Evolutionary conservation across 2,113 vertebrate species (phyloP).

Genomic region (Chauna torquata): DNA sequence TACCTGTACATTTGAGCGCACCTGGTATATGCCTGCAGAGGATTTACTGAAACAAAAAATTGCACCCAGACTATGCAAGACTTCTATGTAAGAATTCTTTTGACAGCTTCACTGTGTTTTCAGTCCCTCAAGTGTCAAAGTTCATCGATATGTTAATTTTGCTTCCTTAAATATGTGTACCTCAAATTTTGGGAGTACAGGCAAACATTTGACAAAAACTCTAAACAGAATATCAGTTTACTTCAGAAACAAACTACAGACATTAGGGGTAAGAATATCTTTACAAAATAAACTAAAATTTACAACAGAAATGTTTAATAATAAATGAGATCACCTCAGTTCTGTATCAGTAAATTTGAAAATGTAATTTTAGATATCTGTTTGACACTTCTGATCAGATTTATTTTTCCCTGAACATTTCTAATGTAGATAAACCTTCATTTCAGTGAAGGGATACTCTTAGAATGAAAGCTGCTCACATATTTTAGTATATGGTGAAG

Average conservation of each 20-base stretch:
- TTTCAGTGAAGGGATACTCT: not conserved
- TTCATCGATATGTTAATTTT: not conserved
- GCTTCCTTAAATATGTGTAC: not conserved
- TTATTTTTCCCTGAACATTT: not conserved
- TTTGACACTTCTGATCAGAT: not conserved
- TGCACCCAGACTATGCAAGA: not conserved
- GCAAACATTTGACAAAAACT: not conserved
- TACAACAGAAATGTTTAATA: not conserved
- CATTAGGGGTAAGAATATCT: not conserved
- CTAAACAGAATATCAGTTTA: not conserved
- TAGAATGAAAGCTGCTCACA: not conserved
- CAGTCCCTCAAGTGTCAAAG: not conserved
- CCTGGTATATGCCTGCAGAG: not conserved
- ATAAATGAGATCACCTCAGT: not conserved
- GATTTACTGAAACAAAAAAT: not conserved
- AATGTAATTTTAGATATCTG: not conserved
- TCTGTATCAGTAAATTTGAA: not conserved
- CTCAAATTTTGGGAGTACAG: not conserved
- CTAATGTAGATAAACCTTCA: not conserved
- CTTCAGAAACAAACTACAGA: not conserved
- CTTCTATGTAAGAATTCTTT: not conserved
- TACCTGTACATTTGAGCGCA: not conserved
- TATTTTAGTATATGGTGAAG: not conserved
- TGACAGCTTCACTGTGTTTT: not conserved
- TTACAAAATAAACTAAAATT: not conserved